Evolutionary conservation across 2,797 vertebrate species (phyloP), one percentile per base, ranked within the genome.

Genomic region (Onychomys torridus): DNA sequence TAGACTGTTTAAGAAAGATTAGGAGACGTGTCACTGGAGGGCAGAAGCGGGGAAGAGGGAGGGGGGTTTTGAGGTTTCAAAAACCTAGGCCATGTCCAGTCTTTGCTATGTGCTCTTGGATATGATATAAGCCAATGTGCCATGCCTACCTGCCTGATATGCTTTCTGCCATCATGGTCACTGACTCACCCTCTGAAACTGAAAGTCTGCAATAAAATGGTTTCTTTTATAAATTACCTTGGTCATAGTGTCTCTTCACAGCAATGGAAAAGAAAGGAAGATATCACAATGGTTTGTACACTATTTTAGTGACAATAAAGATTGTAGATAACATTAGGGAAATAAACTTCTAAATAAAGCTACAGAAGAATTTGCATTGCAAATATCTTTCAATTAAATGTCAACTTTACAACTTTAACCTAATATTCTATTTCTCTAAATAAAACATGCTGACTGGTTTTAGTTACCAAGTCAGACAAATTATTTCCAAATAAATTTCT

Each of bases 361-460:
- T 11, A 61, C 4, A 77, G 29, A 55, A 16, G 43, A 9, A 59
- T 2, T 88, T 37, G 23, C 32, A n/a, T 10, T 27, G 4, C 19
- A 55, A 32, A 55, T 77, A 61, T 5, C 46, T 96, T 77, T 17
- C 6, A 69, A 96, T 71, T 97, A 95, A 96, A 90, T 46, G 88
- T 92, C 6, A 59, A 7, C 32, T 91, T 94, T 71, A 67, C 90
- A 94, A 97, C 27, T 67, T 84, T 69, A 92, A 85, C 21, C 73
- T 78, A 96, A 63, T 96, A 97, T 96, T 83, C 23, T 52, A 83
- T 97, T 81, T 96, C 43, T 81, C 88, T 96, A n/a, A 96, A 89
- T 43, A 23, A 96, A 96, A 71, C 4, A 73, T 23, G 81, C 2
- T 89, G 11, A 49, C 17, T 34, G 4, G 11, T 73, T 91, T 37